phyloP scores from a whole-genome alignment of 2,888 invertebrate genomes.

The Hofmannophila pseudospretella region DNA sequence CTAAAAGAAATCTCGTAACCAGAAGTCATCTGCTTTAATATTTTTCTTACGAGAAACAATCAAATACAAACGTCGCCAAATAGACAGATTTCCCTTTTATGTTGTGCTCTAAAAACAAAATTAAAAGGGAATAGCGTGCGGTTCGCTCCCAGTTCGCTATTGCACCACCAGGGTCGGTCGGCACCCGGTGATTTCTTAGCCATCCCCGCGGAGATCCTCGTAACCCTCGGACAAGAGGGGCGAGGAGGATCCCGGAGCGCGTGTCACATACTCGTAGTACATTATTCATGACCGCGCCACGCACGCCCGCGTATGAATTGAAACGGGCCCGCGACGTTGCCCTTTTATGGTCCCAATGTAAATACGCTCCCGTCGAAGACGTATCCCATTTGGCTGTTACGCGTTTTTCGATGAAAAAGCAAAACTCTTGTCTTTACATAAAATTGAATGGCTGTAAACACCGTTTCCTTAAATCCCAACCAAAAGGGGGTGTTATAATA shows the following conservation, averaged over 20 bases:
- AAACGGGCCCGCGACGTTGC: constrained; percentile 24
- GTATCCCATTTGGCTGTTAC: constrained; percentile 14
- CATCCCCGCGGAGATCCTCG: no score
- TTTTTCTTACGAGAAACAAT: not conserved
- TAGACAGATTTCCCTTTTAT: constrained; percentile 6
- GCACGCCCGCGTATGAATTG: constrained; percentile 43
- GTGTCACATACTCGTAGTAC: constrained; percentile 16
- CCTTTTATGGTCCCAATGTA: constrained; percentile 38
- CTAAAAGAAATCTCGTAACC: no score
- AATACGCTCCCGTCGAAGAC: constrained; percentile 23
- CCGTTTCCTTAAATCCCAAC: no score
- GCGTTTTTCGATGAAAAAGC: constrained; percentile 7
- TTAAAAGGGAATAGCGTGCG: constrained; percentile 18
- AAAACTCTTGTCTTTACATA: not conserved
- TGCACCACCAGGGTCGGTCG: not conserved
- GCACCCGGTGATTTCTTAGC: no score
- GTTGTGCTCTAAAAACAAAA: constrained; percentile 20
- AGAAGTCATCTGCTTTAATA: not conserved
- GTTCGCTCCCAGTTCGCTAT: constrained; percentile 17
- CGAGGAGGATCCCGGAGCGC: no score
- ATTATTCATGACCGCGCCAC: constrained; percentile 40
- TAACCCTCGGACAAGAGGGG: no score
- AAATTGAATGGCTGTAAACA: no score
- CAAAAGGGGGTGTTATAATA: no score
- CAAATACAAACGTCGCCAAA: not conserved